Evolutionary conservation across 2,113 vertebrate species (phyloP), one percentile per base, ranked within the genome.

Genomic region (Aythya baeri): DNA sequence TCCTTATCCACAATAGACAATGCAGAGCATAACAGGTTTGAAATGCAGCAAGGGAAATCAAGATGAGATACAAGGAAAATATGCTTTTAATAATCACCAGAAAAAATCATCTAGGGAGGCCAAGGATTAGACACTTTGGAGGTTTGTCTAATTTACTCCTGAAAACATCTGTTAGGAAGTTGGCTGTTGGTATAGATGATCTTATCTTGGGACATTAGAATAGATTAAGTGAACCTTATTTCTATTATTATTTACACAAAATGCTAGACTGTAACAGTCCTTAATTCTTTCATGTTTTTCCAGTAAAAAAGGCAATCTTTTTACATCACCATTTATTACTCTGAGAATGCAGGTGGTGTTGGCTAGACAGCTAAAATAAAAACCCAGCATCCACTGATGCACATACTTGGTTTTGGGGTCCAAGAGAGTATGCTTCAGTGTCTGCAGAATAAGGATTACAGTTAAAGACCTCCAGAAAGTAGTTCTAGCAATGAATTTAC

Each of bases 141-240:
- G 49, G 52, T 78, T 86, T 91, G 70, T 89, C 86, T 79, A 41
- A 81, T 65, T 83, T 67, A 78, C 68, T 88, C 20, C 61, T 72
- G 61, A 44, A 91, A 95, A 86, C 89, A 93, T 95, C 92, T 94
- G 95, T 84, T 89, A 91, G 82, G 95, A 93, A 89, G 34, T 38
- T 75, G 31, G 26, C 49, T 89, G 62, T 29, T 87, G 81, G 89
- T 82, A 92, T 1, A 73, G 49, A 84, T 27, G 73, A 85, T 71
- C 84, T 87, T 93, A 84, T 14, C 81, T 89, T 82, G 74, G 7
- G 4, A 91, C 74, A 84, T 31, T 44, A 92, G 49, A 94, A 72
- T 3, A 92, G 83, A 91, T 57, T 71, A 86, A 94, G 83, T 72
- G 6, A 78, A 58, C 38, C 25, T 86, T 78, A 84, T 57, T 94